Conservation (phyloP, 2,113 vertebrate species). For the Epinephelus moara region DNA sequence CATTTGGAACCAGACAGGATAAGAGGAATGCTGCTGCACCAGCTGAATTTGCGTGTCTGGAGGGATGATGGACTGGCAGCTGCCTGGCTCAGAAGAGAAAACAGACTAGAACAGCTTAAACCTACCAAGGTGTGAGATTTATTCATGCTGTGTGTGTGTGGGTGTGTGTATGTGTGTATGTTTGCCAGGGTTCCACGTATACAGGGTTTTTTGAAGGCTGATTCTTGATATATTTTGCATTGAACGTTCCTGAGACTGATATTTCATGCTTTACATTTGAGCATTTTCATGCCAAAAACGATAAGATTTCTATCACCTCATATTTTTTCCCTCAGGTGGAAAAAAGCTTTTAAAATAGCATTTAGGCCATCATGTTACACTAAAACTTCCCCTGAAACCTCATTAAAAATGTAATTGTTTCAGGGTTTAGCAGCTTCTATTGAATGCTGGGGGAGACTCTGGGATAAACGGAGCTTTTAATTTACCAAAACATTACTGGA, state of each 20-base stretch:
- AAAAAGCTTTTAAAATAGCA: conserved; percentile 22
- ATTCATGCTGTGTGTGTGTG: conserved; percentile 44
- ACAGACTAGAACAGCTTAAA: conserved; percentile 68
- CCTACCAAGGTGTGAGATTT: conserved; percentile 72
- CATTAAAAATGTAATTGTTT: conserved; percentile 57
- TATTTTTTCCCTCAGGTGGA: background rate
- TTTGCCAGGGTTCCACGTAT: conserved; percentile 46
- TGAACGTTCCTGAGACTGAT: conserved; percentile 11
- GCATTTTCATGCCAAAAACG: conserved; percentile 17
- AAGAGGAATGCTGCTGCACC: conserved; percentile 42
- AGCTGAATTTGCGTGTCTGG: conserved; percentile 46
- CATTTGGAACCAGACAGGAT: conserved; percentile 49
- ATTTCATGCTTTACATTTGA: conserved; percentile 29
- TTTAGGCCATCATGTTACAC: conserved; percentile 15
- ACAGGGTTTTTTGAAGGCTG: conserved; percentile 23
- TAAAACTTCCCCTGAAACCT: conserved; percentile 38
- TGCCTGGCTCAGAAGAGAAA: conserved; percentile 58
- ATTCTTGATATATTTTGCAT: conserved; percentile 46
- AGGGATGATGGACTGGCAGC: conserved; percentile 70
- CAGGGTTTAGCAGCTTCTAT: conserved; percentile 30
- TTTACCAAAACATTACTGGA: conserved; percentile 53
- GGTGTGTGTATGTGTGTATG: conserved; percentile 24
- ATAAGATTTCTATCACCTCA: background rate
- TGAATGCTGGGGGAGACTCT: conserved; percentile 29
- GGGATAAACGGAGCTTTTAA: conserved; percentile 48